Base-by-base conservation (phyloP, 2,113 vertebrate genomes). In the Lampris incognitus region DNA sequence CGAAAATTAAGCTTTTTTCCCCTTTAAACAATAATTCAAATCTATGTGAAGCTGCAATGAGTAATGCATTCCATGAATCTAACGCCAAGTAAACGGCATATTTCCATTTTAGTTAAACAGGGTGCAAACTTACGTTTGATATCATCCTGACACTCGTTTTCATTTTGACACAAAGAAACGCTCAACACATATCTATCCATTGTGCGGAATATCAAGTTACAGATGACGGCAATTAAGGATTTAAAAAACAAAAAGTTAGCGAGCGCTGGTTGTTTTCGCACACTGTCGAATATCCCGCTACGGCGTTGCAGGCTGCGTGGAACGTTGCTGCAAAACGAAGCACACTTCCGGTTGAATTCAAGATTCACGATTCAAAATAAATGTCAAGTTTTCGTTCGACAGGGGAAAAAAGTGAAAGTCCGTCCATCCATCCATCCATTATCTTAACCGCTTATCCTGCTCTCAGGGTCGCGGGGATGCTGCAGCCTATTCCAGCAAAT, bases 141-240 rank as follows among this genome's bases (percentile, higher is more conserved):
- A 5, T 85, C 66, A 4, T 80, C 74, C 4, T 2, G 4, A 1
- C 6, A 36, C 5, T 68, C 59, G 10, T 82, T 72, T 1, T 76
- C 56, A 3, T 8, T 72, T 65, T 81, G 83, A 36, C 80, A 68
- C 11, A 90, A 66, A 1, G 74, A 90, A 64, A 85, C 3, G 66
- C 90, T 65, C 67, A 92, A 72, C n/a, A 90, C 73, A 69, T 92
- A 90, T 0, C 86, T 76, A 39, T 93, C 92, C 92, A 93, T 93
- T 6, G 71, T 24, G 9, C 52, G 5, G 10, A 11, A 50, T 65
- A 11, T 71, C 56, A 0, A 10, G 6, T 63, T 55, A 70, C 13
- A 24, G 8, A 13, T n/a, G 3, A 24, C 6, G 3, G 36, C 24
- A 46, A 6, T 13, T 10, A 48, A 24, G n/a, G 9, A 2, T 62